Conservation (phyloP, 2,888 invertebrate species). For the Drosophila sordidula region DNA sequence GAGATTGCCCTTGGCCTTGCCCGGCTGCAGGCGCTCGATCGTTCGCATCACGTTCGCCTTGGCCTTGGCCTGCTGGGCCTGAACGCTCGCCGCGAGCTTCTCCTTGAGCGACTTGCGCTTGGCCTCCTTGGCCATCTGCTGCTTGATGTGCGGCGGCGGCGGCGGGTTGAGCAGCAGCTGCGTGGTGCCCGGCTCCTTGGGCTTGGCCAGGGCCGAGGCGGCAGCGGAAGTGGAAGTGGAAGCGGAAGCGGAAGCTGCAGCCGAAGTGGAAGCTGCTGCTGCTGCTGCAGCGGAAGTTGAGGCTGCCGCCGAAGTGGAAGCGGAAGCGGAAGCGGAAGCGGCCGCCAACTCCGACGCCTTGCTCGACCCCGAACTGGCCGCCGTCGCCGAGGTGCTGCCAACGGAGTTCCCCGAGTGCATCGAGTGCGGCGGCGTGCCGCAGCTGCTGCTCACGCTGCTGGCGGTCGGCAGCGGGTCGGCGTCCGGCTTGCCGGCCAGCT, state of each 20-base stretch:
- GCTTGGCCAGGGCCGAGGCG: slow-evolving; percentile 61
- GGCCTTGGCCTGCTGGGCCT: slow-evolving; percentile 86
- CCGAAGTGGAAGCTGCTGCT: slow-evolving; percentile 26
- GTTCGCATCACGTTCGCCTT: slow-evolving; percentile 90
- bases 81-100: slow-evolving; percentile 83
- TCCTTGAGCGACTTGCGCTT: slow-evolving; percentile 84
- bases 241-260: too few species aligned
- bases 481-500: slow-evolving; percentile 84
- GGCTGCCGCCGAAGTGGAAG: slow-evolving; percentile 32
- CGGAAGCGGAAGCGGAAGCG: slow-evolving; percentile 43
- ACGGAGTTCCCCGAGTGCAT: slow-evolving; percentile 82
- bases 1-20: slow-evolving; percentile 94
- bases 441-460: slow-evolving; percentile 82
- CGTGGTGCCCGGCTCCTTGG: slow-evolving; percentile 83
- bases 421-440: slow-evolving; percentile 83
- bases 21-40: slow-evolving; percentile 93
- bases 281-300: slow-evolving; percentile 34
- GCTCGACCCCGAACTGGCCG: slow-evolving; percentile 75
- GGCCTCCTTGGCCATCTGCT: slow-evolving; percentile 85
- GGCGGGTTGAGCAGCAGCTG: slow-evolving; percentile 83
- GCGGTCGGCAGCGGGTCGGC: slow-evolving; percentile 53
- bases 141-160: slow-evolving; percentile 84
- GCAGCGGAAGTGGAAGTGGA: too few species aligned
- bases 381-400: slow-evolving; percentile 83
- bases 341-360: slow-evolving; percentile 15